Evolutionary conservation across 2,888 invertebrate genomes (phyloP), one percentile per base, ranked within the genome.

Genomic region (Gasteruption jaculator): DNA sequence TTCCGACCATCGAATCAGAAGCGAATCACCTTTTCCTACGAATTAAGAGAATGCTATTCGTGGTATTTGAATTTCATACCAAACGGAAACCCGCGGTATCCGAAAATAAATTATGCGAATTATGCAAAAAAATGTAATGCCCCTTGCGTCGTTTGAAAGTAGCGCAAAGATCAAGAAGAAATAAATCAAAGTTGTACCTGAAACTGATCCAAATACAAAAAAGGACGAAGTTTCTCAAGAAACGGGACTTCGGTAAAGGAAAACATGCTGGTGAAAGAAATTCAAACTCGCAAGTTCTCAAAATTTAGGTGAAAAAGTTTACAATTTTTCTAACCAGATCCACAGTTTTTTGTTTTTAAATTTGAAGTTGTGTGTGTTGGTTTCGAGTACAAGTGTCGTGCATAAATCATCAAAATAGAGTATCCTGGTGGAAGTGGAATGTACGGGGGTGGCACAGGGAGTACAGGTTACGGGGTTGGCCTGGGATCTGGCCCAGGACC

Each of bases 401-500:
- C n/a, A n/a, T n/a, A n/a, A 38, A 27, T 49, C 54, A 53, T 39
- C 65, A 66, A 68, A 56, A 68, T 67, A 65, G 67, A 67, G 61
- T 67, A 67, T 54, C 63, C 66, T 42, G 61, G 62, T 35, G 59
- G 56, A 33, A 63, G 56, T 44, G 64, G 60, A 43, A 67, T 66
- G 65, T 67, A 68, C 62, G 66, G 67, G 48, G 65, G 63, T 47
- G 63, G 65, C 46, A 49, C 65, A 54, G 66, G 62, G 24, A 56
- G 61, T 47, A 52, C 64, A 31, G 65, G 64, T 31, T 68, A 68
- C 45, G 68, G 64, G 48, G 58, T 65, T 42, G 67, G 67, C 50
- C 50, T 64, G 52, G 65, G 60, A 36, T 57, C 62, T 32, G 63
- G 58, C 31, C 60, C 66, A 30, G 66, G 63, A 22, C 61, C 65